Evolutionary conservation across 2,888 invertebrate species (phyloP).

Genomic region (Stomorhina lunata): DNA sequence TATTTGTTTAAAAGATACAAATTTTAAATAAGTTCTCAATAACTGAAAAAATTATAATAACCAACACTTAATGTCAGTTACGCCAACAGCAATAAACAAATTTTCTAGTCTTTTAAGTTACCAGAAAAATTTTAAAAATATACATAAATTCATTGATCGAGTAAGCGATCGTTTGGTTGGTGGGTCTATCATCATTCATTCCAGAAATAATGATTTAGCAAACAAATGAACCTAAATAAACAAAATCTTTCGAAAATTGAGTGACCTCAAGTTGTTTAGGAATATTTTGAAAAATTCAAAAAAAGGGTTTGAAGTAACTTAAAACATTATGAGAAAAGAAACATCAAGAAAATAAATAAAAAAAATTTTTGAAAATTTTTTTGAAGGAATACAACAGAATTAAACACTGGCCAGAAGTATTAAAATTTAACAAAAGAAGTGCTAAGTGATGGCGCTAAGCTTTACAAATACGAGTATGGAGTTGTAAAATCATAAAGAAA

Average conservation of each 20-base stretch:
- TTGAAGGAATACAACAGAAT: not conserved
- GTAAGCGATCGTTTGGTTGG: no score
- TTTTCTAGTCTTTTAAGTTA: not conserved
- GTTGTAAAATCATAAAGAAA: slow-evolving; percentile 44
- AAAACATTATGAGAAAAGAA: slow-evolving; percentile 17
- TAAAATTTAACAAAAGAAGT: slow-evolving; percentile 27
- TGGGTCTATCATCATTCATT: not conserved
- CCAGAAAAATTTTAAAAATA: no score
- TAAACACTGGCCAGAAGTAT: not conserved
- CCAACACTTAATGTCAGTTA: slow-evolving; percentile 31
- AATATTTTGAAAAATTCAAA: not conserved
- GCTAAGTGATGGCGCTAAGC: slow-evolving; percentile 66
- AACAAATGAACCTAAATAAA: slow-evolving; percentile 46
- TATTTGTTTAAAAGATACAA: not conserved
- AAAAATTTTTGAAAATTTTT: not conserved
- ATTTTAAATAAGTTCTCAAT: slow-evolving; percentile 16
- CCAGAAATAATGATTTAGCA: slow-evolving; percentile 44
- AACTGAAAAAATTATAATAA: slow-evolving; percentile 3
- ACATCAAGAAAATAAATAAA: slow-evolving; percentile 27
- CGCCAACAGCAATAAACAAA: not conserved
- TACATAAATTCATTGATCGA: no score
- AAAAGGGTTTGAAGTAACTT: slow-evolving; percentile 24
- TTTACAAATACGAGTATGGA: slow-evolving; percentile 63
- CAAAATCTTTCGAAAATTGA: not conserved
- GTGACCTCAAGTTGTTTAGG: slow-evolving; percentile 39